Conservation (phyloP, 2,113 vertebrate genomes). For the Apodemus speciosus region DNA sequence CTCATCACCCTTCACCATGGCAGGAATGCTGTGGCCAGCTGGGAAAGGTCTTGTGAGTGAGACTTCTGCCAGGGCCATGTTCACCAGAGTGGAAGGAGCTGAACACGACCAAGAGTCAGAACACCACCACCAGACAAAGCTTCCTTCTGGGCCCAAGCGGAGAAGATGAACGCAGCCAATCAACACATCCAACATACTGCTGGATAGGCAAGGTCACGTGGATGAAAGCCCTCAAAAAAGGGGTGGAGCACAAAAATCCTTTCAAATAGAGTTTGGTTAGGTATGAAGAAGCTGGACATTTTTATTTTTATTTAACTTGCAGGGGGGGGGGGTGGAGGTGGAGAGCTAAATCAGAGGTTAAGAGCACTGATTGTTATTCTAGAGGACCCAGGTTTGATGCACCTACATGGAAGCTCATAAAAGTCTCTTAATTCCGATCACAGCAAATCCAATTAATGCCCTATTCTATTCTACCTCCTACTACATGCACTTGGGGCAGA, state of each 20-base stretch:
- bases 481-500: neutral
- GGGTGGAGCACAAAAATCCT: neutral
- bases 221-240: neutral
- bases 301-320: neutral
- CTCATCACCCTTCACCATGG: neutral
- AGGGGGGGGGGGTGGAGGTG: too few relatives aligned
- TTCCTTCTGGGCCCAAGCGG: neutral
- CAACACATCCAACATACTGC: neutral
- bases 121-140: slow-evolving; percentile 24
- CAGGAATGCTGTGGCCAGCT: neutral
- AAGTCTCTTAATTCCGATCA: neutral
- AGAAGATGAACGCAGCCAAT: neutral
- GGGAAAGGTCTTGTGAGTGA: neutral
- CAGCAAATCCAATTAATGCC: neutral
- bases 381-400: neutral
- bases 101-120: neutral
- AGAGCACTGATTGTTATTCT: neutral
- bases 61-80: neutral
- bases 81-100: slow-evolving; percentile 8
- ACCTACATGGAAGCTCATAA: neutral
- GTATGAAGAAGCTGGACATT: neutral
- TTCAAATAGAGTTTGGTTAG: neutral
- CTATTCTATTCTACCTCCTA: neutral
- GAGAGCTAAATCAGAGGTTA: neutral
- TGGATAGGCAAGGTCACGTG: neutral